These are phyloP conservation scores for Tringa solitaria DNA, from an alignment of 2,113 vertebrate genomes.

Conservation along the genomic window DNA sequence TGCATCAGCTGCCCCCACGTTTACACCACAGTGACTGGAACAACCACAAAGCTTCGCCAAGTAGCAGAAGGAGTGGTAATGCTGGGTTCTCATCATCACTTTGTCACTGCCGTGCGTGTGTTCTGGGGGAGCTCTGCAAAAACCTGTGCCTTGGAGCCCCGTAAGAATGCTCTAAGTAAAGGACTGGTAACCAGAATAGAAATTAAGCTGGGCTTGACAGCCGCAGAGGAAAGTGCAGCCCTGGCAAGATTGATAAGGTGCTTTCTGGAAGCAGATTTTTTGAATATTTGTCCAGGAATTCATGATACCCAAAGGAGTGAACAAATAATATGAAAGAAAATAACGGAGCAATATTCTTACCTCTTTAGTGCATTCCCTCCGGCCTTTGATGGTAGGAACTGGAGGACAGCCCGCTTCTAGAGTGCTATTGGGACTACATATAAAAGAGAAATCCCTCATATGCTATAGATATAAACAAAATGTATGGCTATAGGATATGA, in stretches of 20 bases:
- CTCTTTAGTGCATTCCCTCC: neutral
- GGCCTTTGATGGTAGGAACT: neutral
- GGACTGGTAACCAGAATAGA: neutral
- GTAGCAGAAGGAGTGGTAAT: neutral
- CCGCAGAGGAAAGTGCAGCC: accelerated
- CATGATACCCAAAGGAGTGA: neutral
- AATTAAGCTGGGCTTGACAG: neutral
- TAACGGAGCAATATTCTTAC: neutral
- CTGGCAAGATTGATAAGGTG: neutral
- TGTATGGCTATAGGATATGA: neutral
- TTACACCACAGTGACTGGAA: neutral
- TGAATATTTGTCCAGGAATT: constrained; percentile 3
- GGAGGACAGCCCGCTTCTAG: neutral
- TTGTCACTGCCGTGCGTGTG: neutral
- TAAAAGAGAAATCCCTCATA: neutral
- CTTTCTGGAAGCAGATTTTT: neutral
- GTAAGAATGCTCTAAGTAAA: neutral
- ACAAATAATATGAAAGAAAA: neutral
- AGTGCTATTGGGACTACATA: neutral
- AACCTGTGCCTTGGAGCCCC: neutral
- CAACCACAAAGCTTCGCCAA: neutral
- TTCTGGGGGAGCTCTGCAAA: neutral
- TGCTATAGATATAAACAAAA: neutral
- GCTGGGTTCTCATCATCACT: neutral
- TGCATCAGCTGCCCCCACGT: neutral